phyloP scores from a whole-genome alignment of 1,140 invertebrate species.

The Harlomillsia oculata region DNA sequence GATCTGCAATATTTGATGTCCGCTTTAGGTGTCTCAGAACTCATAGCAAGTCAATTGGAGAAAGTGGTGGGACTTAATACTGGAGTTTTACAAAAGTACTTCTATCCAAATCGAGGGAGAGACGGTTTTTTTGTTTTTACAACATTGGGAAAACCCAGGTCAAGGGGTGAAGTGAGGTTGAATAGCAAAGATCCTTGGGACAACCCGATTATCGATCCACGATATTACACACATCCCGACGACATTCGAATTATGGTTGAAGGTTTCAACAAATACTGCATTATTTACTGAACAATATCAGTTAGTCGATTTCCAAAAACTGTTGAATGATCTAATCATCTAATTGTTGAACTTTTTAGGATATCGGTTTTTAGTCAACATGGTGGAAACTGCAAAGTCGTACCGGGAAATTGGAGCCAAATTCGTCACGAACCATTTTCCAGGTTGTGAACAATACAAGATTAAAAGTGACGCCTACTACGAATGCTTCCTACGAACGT shows the following conservation, averaged over 20 bases:
- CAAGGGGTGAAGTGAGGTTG: conserved; percentile 55
- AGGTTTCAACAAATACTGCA: conserved; percentile 34
- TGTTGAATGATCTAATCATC: too few species aligned
- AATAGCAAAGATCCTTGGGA: conserved; percentile 50
- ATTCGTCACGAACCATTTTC: conserved; percentile 14
- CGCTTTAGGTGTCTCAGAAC: background rate
- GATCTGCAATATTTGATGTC: conserved; percentile 59
- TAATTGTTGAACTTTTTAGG: background rate
- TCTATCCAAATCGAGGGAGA: conserved; percentile 12
- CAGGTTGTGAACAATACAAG: conserved; percentile 18
- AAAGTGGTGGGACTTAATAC: conserved; percentile 3
- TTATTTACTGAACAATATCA: too few species aligned
- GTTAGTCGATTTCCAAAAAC: too few species aligned
- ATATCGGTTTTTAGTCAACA: conserved; percentile 13
- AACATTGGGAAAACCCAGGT: conserved; percentile 45
- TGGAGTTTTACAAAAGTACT: conserved; percentile 13
- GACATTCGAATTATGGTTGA: conserved; percentile 52
- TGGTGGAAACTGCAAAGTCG: conserved; percentile 8
- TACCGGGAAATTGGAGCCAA: conserved; percentile 5
- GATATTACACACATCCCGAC: conserved; percentile 54
- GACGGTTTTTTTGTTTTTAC: conserved; percentile 22
- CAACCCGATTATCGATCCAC: conserved; percentile 63
- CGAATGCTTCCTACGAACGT: conserved; percentile 20
- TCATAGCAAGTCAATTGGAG: conserved; percentile 6
- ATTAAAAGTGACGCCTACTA: conserved; percentile 23